Evolutionary conservation across 2,888 invertebrate genomes (phyloP).

Genomic region (Anarsia innoxiella): DNA sequence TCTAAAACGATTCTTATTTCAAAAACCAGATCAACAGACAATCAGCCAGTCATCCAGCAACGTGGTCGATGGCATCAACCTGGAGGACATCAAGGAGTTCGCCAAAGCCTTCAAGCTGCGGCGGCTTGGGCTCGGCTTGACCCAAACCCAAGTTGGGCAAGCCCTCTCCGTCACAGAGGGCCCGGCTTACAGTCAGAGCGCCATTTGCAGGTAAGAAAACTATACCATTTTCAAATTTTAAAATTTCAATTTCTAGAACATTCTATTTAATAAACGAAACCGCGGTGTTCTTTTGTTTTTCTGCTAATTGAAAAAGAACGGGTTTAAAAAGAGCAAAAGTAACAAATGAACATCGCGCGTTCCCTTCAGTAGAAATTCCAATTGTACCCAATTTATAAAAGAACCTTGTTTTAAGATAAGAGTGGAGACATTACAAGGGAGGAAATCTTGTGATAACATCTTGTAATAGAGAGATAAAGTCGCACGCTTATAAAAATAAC

Average conservation of each 20-base stretch:
- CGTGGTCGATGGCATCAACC: constrained; percentile 96
- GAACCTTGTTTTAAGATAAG: constrained; percentile 4
- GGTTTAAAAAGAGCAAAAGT: neutral
- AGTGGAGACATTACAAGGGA: constrained; percentile 3
- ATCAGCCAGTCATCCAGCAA: constrained; percentile 96
- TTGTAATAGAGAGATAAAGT: constrained; percentile 42
- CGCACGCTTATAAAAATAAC: constrained; percentile 56
- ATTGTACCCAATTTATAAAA: constrained; percentile 9
- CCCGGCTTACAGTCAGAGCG: constrained; percentile 98
- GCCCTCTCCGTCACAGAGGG: constrained; percentile 97
- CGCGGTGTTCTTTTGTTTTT: neutral
- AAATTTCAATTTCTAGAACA: neutral
- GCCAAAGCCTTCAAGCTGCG: constrained; percentile 97
- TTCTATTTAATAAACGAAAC: constrained; percentile 2
- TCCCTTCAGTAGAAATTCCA: neutral
- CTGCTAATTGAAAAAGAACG: neutral
- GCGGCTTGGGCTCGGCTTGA: constrained; percentile 93
- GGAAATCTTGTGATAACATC: constrained; percentile 9
- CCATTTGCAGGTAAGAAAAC: constrained; percentile 95
- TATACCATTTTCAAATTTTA: neutral
- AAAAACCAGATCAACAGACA: constrained; percentile 85
- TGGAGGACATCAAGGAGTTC: constrained; percentile 98
- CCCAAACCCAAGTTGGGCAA: constrained; percentile 98
- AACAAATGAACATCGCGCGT: neutral
- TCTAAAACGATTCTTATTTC: neutral